phyloP scores from a whole-genome alignment of 1,140 invertebrate genomes.

The Thaumatotibia leucotreta region DNA sequence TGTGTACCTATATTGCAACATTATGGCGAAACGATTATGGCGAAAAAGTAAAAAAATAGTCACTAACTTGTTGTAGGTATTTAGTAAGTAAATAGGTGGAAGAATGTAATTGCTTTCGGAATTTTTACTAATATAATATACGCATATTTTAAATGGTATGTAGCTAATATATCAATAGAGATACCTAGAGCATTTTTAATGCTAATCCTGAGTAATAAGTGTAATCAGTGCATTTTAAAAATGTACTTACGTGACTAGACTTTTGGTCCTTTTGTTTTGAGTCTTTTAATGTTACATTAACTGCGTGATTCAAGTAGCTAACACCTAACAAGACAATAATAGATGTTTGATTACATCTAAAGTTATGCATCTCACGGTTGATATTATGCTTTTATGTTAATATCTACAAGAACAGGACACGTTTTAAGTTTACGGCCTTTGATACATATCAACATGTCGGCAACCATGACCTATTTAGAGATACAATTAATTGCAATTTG shows the following conservation, averaged over 20 bases:
- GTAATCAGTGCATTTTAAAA: too few species aligned
- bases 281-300: neutral
- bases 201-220: too few species aligned
- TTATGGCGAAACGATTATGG: too few species aligned
- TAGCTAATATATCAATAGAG: too few species aligned
- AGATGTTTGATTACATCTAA: neutral
- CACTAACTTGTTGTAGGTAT: too few species aligned
- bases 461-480: constrained; percentile 42
- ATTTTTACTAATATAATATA: too few species aligned
- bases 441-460: constrained; percentile 31
- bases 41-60: too few species aligned
- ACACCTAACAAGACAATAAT: neutral
- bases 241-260: neutral
- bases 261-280: neutral
- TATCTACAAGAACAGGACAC: neutral
- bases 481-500: constrained; percentile 42
- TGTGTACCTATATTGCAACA: neutral
- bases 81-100: too few species aligned
- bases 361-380: neutral
- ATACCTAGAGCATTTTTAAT: too few species aligned
- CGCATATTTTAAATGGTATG: too few species aligned
- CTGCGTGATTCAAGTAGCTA: neutral
- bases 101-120: too few species aligned
- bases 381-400: constrained; percentile 12
- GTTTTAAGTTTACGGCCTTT: constrained; percentile 20